Base-by-base conservation (phyloP, 2,888 invertebrate species). In the Cheilosia variabilis region DNA sequence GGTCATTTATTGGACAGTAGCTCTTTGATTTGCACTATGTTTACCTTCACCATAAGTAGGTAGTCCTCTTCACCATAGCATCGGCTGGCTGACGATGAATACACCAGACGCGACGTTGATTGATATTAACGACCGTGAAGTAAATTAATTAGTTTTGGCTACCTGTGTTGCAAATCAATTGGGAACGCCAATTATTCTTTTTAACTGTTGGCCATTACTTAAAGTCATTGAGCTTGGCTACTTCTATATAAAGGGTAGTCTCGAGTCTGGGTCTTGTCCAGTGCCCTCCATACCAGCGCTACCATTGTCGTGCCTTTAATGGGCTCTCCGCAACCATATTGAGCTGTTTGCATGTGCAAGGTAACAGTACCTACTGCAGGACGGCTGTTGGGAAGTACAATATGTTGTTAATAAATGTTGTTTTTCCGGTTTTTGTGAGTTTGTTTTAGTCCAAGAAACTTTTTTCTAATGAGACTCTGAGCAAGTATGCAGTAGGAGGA, bases 91-190 rank as follows among this genome's bases (percentile, higher is more conserved):
- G 73, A 76, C 76, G 71, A 65, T 60, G 66, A 72, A 76, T 76
- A 65, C 76, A 52, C 53, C 71, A 66, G 71, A 81, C 76, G 52
- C 76, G 76, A 86, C 86, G 72, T 86, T 86, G 86, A 86, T 86
- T 81, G 86, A 86, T 86, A 86, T 86, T 81, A 86, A 86, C 72
- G 86, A 86, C 81, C 81, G 45, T 71, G 55, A 77, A 76, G 55
- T 71, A 76, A 86, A 86, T 86, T 86, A 86, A 86, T 86, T 86
- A 86, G 86, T 76, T 81, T 86, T 77, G 86, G 81, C 81, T 81
- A 81, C 86, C 81, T 86, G 81, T 81, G 86, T 81, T 86, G 81
- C 86, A 86, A 86, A 86, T 86, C 86, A 81, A 86, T 86, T 86
- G 86, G 76, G 81, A 81, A 76, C 86, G 72, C 81, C 86, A 86